Evolutionary conservation across 2,113 vertebrate genomes (phyloP).

Genomic region (Engystomops pustulosus): DNA sequence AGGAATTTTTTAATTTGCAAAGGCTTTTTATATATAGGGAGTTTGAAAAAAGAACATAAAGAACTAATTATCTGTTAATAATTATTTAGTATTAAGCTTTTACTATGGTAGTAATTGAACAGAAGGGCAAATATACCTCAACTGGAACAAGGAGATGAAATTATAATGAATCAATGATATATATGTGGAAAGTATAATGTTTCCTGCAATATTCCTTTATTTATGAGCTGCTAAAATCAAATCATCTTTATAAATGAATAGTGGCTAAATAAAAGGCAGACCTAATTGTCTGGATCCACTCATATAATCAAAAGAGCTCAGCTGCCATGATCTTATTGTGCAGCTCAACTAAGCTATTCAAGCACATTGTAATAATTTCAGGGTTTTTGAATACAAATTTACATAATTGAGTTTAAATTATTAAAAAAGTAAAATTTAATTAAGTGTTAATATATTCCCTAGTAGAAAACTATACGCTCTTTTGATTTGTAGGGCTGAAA

Average conservation of each 20-base stretch:
- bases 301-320: constrained; percentile 31
- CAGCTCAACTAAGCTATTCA: constrained; percentile 12
- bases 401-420: constrained; percentile 41
- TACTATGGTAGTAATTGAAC: too few relatives aligned
- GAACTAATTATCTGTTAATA: too few relatives aligned
- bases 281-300: constrained; percentile 21
- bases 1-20: too few relatives aligned
- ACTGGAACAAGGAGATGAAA: not conserved
- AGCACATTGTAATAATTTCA: constrained; percentile 29
- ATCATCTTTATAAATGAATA: constrained; percentile 26
- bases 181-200: not conserved
- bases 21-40: too few relatives aligned
- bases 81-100: too few relatives aligned
- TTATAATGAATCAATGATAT: not conserved
- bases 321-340: constrained; percentile 14
- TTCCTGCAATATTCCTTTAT: not conserved
- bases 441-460: constrained; percentile 34
- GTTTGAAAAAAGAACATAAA: too few relatives aligned
- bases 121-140: not conserved
- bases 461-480: not conserved
- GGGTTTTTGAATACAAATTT: constrained; percentile 43
- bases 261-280: not conserved
- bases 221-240: constrained; percentile 21
- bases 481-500: constrained; percentile 17
- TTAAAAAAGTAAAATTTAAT: constrained; percentile 40